Evolutionary conservation across 2,888 invertebrate species (phyloP).

Genomic region (Crossocerus cetratus): DNA sequence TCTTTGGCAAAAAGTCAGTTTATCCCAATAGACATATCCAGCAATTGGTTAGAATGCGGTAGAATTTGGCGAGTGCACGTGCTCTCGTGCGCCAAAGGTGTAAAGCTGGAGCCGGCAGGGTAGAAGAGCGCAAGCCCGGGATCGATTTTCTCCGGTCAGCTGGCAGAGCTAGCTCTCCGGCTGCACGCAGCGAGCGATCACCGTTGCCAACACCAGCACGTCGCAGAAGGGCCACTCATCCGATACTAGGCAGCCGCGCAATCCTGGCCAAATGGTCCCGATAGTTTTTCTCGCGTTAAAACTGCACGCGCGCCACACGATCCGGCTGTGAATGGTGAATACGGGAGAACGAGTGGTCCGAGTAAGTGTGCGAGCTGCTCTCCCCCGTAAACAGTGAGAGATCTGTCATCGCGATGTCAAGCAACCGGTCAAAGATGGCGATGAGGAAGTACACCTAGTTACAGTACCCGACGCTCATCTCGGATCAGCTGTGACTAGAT

Average conservation of each 20-base stretch:
- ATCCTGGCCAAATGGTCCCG: constrained; percentile 19
- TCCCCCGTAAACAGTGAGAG: not conserved
- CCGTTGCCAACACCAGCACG: constrained; percentile 15
- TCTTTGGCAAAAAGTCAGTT: no score
- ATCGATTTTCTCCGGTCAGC: constrained; percentile 60
- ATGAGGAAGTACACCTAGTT: constrained; percentile 4
- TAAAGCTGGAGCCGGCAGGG: not conserved
- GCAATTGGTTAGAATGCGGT: not conserved
- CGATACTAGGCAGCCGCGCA: not conserved
- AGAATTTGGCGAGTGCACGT: constrained; percentile 1
- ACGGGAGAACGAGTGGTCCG: constrained; percentile 26
- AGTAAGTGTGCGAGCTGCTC: constrained; percentile 33
- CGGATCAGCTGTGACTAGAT: no score
- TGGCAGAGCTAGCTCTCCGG: constrained; percentile 23
- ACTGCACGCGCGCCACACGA: constrained; percentile 3
- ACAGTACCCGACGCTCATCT: no score
- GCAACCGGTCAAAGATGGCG: constrained; percentile 25
- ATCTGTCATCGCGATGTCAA: not conserved
- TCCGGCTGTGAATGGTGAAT: constrained; percentile 44
- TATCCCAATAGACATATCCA: no score
- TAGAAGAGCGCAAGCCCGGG: constrained; percentile 53
- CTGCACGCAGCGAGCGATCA: constrained; percentile 23
- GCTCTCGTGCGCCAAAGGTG: not conserved
- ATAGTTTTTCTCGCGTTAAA: constrained; percentile 4
- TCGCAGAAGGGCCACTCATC: not conserved